Evolutionary conservation across 1,140 invertebrate species (phyloP).

Genomic region (Apis cerana): DNA sequence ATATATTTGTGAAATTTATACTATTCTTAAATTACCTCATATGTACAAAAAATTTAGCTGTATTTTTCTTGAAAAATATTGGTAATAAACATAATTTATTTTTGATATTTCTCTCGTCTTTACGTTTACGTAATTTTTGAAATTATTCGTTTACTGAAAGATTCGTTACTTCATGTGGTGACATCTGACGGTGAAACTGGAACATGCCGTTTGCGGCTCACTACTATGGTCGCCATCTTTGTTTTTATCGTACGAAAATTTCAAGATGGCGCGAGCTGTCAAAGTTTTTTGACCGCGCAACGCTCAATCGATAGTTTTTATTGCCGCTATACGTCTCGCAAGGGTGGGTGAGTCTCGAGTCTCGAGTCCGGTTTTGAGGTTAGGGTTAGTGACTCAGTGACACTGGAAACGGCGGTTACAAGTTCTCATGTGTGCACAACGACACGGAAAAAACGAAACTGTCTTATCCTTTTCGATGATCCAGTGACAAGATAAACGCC

Average conservation of each 20-base stretch:
- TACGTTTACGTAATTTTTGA: neutral
- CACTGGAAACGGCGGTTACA: constrained; percentile 47
- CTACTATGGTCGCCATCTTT: constrained; percentile 19
- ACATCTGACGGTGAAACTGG: neutral
- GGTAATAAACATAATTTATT: constrained; percentile 40
- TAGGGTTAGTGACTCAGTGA: constrained; percentile 71
- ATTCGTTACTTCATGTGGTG: neutral
- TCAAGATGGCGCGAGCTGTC: constrained; percentile 62
- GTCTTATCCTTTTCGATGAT: neutral
- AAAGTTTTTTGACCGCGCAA: constrained; percentile 58
- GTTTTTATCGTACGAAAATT: constrained; percentile 27
- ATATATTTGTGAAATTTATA: neutral
- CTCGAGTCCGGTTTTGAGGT: constrained; percentile 65
- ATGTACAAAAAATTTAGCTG: constrained; percentile 10
- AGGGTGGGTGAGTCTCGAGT: constrained; percentile 38
- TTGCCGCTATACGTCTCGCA: constrained; percentile 45
- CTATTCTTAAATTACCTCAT: neutral
- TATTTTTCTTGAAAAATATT: neutral
- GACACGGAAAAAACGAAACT: constrained; percentile 10
- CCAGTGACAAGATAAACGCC: neutral
- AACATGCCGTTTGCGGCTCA: constrained; percentile 21
- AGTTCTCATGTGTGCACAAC: constrained; percentile 29
- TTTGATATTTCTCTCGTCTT: neutral
- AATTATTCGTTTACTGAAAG: neutral
- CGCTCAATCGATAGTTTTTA: constrained; percentile 72